Base-by-base conservation (phyloP, 2,113 vertebrate species). In the Megalops atlanticus region DNA sequence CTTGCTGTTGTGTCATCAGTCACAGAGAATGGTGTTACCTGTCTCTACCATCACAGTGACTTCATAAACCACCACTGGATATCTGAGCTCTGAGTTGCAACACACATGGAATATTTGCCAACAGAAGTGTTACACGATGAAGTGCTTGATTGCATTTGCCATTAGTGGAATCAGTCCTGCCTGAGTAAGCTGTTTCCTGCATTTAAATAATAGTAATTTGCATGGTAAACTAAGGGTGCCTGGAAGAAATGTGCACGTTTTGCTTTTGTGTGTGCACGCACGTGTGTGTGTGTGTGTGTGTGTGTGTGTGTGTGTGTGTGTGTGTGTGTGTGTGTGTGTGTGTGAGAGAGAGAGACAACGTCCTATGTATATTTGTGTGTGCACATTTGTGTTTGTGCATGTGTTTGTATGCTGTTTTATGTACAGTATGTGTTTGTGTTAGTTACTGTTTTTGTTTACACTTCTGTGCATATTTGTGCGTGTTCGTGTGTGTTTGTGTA, bases 161-260 rank as follows among this genome's bases (percentile, higher is more conserved):
- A 84, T 86, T 87, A 86, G 89, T 85, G 90, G 85, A 82, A 75
- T 90, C 83, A 70, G 85, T 84, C 80, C 79, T 36, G 78, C 77
- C 73, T 47, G 78, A 87, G 47, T 85, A 80, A 84, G 70, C 80
- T 78, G 80, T 81, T 75, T 73, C 77, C 86, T 45, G 83, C 80
- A n/a, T 89, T 89, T 84, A 76, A 84, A 84, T 88, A 78, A 35
- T 52, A 45, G 45, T 85, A 74, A 85, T 91, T 89, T 87, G 81
- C 41, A 77, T 86, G 74, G 84, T 79, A 83, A 89, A 89, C 18
- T 24, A 47, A 79, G 75, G 84, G 82, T 79, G 24, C 74, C 80
- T 82, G n/a, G n/a, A 80, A 79, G 81, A 82, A 78, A 81, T 76
- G 47, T 81, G 82, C 82, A 87, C 36, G 43, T 47, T 52, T 24